Base-by-base conservation (phyloP, 2,888 invertebrate genomes). In the Tetheella fluctuosa region DNA sequence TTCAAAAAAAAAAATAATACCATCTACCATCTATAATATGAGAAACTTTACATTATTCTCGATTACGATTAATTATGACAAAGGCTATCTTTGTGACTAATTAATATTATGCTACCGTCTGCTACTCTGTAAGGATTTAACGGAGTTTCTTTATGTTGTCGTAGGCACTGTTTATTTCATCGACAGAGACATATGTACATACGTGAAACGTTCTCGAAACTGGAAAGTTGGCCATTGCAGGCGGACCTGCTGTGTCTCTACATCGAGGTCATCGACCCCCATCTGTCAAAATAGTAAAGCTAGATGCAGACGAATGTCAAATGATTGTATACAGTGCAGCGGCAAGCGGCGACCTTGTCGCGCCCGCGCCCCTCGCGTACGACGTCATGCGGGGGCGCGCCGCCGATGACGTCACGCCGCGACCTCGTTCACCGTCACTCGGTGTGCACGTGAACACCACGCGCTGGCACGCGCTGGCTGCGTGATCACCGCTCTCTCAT, bases 361-460 rank as follows among this genome's bases (percentile, higher is more conserved):
- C 77, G 84, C 83, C 85, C 84, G 85, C 81, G 84, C 80, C 83
- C 81, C 80, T 70, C 75, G 70, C 67, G 60, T 71, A 79, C 85
- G 77, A 88, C 88, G 89, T 89, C 91, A 91, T 83, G 88, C 92
- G 90, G 91, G 91, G 93, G 93, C 90, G 93, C 91, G 92, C 89
- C 91, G 92, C 89, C 94, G 94, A 86, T 94, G 94, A 94, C 94
- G 94, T 93, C 93, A 94, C 89, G 81, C 85, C 83, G 87, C 94
- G 94, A 94, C 89, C 93, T 87, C 89, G 82, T 77, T 77, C 73
- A 82, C 86, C 89, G 95, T 95, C 96, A 96, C 95, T 94, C 95
- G 89, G 88, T 89, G 95, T 94, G 94, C 97, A 97, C 97, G 97
- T 97, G 97, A 96, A 96, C 95, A 95, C 84, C 95, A 95, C 94